These are phyloP conservation scores for Uropsilus gracilis DNA, from an alignment of 2,113 vertebrate genomes.

Conservation along the genomic window DNA sequence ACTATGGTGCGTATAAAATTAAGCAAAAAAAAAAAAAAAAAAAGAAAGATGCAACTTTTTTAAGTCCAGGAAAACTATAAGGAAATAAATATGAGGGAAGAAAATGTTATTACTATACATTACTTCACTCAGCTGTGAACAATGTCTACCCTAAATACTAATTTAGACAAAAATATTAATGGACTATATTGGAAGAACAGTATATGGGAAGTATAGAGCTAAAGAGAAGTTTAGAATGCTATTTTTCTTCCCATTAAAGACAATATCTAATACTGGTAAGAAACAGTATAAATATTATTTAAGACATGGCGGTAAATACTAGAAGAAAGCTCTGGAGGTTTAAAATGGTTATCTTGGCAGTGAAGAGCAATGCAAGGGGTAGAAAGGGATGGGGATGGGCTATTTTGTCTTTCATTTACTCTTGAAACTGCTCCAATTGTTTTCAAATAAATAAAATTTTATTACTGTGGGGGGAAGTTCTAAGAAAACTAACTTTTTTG, in stretches of 20 bases:
- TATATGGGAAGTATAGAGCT: too few relatives aligned
- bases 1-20: background rate
- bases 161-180: background rate
- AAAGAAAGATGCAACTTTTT: background rate
- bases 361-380: background rate
- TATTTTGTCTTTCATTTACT: background rate
- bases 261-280: background rate
- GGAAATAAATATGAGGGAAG: background rate
- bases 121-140: background rate
- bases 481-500: background rate
- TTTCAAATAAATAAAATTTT: background rate
- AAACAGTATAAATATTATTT: background rate
- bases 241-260: background rate
- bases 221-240: background rate
- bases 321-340: background rate
- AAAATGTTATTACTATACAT: background rate
- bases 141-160: background rate
- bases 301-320: background rate
- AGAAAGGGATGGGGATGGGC: background rate
- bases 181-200: background rate
- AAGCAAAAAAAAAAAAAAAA: background rate
- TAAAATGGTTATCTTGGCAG: background rate
- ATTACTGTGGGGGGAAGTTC: background rate
- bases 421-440: background rate
- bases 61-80: background rate